Conservation (phyloP, 2,888 invertebrate genomes). For the Acleris cristana region DNA sequence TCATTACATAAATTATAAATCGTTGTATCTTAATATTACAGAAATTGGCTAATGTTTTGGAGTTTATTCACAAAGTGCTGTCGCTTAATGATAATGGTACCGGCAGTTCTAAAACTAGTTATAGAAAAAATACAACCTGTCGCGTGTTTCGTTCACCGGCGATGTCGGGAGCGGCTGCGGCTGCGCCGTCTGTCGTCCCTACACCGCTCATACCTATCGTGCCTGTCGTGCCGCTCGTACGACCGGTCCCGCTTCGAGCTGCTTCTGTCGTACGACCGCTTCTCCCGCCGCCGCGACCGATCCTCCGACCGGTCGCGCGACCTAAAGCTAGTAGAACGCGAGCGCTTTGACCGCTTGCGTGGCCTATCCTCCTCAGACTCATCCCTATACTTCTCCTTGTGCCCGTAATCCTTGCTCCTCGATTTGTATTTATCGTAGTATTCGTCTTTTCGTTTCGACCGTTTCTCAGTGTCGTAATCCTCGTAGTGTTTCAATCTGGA, state of each 20-base stretch:
- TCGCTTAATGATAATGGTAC: background rate
- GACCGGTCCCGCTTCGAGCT: conserved; percentile 51
- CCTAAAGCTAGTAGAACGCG: conserved; percentile 69
- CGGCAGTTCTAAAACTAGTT: conserved; percentile 28
- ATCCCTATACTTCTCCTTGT: conserved; percentile 68
- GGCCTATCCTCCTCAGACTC: conserved; percentile 69
- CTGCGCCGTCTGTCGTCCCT: conserved; percentile 73
- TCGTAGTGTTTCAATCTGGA: conserved; percentile 61
- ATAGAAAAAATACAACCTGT: conserved; percentile 73
- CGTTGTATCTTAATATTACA: conserved; percentile 13
- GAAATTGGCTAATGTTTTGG: background rate
- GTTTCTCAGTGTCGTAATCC: conserved; percentile 60
- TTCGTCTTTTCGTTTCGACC: conserved; percentile 61
- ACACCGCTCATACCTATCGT: conserved; percentile 79
- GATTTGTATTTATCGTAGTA: conserved; percentile 64
- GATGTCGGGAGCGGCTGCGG: conserved; percentile 67
- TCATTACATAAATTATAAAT: background rate
- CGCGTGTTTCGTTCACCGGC: conserved; percentile 68
- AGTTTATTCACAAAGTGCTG: background rate
- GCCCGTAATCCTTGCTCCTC: conserved; percentile 62
- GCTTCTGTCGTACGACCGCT: conserved; percentile 61
- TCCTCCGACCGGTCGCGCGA: conserved; percentile 57
- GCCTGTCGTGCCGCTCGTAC: conserved; percentile 57
- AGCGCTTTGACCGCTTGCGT: conserved; percentile 64
- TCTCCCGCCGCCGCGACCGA: conserved; percentile 59